These are phyloP conservation scores for Actinostola sp. DNA, from an alignment of 92 coral and sea anemone genomes.

Conservation along the genomic window DNA sequence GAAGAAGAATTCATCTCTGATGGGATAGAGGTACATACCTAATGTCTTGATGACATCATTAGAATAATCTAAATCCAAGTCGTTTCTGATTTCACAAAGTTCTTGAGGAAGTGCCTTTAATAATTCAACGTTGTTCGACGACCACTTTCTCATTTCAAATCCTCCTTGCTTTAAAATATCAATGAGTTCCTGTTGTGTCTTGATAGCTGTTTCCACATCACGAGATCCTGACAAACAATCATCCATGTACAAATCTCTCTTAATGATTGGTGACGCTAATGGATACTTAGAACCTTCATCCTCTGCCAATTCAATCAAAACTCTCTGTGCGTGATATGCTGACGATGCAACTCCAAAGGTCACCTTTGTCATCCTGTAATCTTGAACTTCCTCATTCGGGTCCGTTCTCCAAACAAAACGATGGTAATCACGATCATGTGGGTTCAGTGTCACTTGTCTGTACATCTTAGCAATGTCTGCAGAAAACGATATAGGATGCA, in stretches of 20 bases:
- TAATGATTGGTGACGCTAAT: slow-evolving; percentile 45
- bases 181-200: slow-evolving; percentile 44
- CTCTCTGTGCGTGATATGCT: slow-evolving; percentile 42
- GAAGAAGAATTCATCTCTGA: slow-evolving; percentile 5
- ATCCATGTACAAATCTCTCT: slow-evolving; percentile 55
- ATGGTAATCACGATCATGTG: slow-evolving; percentile 43
- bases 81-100: slow-evolving; percentile 13
- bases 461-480: slow-evolving; percentile 66
- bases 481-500: slow-evolving; percentile 38
- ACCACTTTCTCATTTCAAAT: slow-evolving; percentile 54
- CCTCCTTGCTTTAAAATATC: slow-evolving; percentile 56
- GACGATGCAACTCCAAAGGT: slow-evolving; percentile 60
- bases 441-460: slow-evolving; percentile 30
- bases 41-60: slow-evolving; percentile 14
- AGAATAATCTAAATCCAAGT: slow-evolving; percentile 21
- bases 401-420: slow-evolving; percentile 50
- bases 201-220: slow-evolving; percentile 46
- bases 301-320: slow-evolving; percentile 26
- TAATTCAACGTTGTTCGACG: slow-evolving; percentile 46
- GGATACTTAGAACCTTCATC: slow-evolving; percentile 49
- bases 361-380: slow-evolving; percentile 62
- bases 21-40: slow-evolving; percentile 1
- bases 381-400: slow-evolving; percentile 22
- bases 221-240: slow-evolving; percentile 47
- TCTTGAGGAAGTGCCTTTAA: slow-evolving; percentile 46